Conservation (phyloP, 2,888 invertebrate species). For the Mesorhabditis sp. region DNA sequence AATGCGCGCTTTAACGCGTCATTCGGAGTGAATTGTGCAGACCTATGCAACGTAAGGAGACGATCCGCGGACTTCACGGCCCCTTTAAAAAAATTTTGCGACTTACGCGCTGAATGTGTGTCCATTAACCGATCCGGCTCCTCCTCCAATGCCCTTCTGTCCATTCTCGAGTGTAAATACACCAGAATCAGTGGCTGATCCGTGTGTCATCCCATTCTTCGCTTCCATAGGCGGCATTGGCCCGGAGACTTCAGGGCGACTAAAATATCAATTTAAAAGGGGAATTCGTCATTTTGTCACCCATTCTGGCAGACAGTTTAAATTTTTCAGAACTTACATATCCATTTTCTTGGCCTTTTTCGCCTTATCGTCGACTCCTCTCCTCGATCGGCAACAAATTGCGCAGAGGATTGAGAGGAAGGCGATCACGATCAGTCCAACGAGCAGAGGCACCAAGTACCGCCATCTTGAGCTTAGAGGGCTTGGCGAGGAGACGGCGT, state of each 20-base stretch:
- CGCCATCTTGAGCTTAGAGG: constrained; percentile 12
- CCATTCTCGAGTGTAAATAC: constrained; percentile 41
- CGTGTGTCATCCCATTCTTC: constrained; percentile 40
- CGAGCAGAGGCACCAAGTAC: constrained; percentile 23
- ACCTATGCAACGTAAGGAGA: neutral
- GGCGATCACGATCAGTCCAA: constrained; percentile 22
- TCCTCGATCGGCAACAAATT: constrained; percentile 10
- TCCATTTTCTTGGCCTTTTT: neutral
- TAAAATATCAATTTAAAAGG: constrained; percentile 11
- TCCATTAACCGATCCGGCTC: neutral
- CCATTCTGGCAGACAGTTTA: neutral
- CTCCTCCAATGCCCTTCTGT: neutral
- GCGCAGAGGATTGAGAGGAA: constrained; percentile 16
- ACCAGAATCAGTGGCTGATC: constrained; percentile 46
- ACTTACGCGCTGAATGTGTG: constrained; percentile 26
- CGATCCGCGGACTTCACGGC: too few species aligned
- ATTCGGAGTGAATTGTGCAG: neutral
- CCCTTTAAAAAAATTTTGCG: too few species aligned
- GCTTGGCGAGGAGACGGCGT: constrained; percentile 2
- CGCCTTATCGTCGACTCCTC: neutral
- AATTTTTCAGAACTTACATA: neutral
- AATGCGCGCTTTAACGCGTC: too few species aligned
- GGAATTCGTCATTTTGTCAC: neutral
- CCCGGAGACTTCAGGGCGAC: constrained; percentile 15
- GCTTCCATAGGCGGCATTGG: constrained; percentile 28